A percentile compares a stretch with the other conserved stretches of the same genome.
Conservation (phyloP, 1,140 invertebrate species). For the Chymomyza costata region DNA sequence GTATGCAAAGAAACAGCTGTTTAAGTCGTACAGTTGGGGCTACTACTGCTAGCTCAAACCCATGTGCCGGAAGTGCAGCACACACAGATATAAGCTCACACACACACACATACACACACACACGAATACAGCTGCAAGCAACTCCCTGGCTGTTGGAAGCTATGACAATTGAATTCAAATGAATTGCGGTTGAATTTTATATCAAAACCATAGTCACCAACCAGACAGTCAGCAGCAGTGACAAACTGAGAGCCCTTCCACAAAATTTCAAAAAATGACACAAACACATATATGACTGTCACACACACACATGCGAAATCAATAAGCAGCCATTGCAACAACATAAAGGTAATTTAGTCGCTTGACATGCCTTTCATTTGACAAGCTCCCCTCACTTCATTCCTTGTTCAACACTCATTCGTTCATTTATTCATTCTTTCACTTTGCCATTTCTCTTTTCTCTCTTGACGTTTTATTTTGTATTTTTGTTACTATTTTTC, state of each 20-base stretch:
- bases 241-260: background rate
- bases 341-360: slow-evolving; percentile 64
- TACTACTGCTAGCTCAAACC: no score
- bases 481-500: slow-evolving; percentile 38
- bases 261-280: slow-evolving; percentile 3
- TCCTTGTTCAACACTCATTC: no score
- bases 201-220: slow-evolving; percentile 47
- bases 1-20: no score
- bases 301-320: slow-evolving; percentile 1
- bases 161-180: slow-evolving; percentile 63
- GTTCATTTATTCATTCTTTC: background rate
- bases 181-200: slow-evolving; percentile 58
- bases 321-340: slow-evolving; percentile 8
- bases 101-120: slow-evolving; percentile 14
- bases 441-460: no score
- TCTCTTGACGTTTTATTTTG: no score
- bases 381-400: no score
- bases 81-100: slow-evolving; percentile 20
- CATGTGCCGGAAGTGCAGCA: slow-evolving; percentile 54
- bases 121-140: background rate
- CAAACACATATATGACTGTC: background rate
- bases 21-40: no score
- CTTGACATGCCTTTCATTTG: slow-evolving; percentile 64
- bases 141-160: slow-evolving; percentile 20
- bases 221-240: slow-evolving; percentile 5